Conservation (phyloP, 2,113 vertebrate genomes). For the Sinocyclocheilus grahami region DNA sequence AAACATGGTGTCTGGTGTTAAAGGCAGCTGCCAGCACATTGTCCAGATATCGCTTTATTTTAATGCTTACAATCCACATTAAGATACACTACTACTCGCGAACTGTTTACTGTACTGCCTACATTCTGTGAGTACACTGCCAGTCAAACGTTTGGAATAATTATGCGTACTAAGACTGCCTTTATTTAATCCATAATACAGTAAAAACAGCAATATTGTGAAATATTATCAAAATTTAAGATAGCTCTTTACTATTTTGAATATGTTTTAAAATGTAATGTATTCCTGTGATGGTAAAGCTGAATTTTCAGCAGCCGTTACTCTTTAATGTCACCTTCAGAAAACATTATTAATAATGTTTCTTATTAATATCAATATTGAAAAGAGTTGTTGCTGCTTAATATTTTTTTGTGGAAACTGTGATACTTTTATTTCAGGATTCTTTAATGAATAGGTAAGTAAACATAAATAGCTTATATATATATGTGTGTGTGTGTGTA, state of each 20-base stretch:
- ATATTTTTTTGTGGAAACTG: neutral
- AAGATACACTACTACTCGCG: neutral
- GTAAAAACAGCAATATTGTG: neutral
- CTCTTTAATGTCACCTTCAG: neutral
- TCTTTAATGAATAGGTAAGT: neutral
- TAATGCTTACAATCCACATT: neutral
- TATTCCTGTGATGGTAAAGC: neutral
- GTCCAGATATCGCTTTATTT: neutral
- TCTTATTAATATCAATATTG: neutral
- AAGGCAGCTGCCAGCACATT: neutral
- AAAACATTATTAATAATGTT: neutral
- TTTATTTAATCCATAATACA: neutral
- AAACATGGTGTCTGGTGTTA: neutral
- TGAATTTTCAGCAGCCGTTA: neutral
- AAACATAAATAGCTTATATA: too few species aligned
- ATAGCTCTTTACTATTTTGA: neutral
- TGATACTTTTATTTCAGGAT: neutral
- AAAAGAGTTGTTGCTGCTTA: neutral
- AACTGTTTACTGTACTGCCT: neutral
- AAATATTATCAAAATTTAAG: neutral
- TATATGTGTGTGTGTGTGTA: too few species aligned
- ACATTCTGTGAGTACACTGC: neutral
- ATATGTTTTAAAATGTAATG: neutral
- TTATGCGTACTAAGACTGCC: neutral
- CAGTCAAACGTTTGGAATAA: neutral